Percentiles rank a stretch among this genome's conserved stretches.
These are phyloP conservation scores for Pachyuromys duprasi DNA, from an alignment of 2,797 vertebrate species.

Conservation along the genomic window DNA sequence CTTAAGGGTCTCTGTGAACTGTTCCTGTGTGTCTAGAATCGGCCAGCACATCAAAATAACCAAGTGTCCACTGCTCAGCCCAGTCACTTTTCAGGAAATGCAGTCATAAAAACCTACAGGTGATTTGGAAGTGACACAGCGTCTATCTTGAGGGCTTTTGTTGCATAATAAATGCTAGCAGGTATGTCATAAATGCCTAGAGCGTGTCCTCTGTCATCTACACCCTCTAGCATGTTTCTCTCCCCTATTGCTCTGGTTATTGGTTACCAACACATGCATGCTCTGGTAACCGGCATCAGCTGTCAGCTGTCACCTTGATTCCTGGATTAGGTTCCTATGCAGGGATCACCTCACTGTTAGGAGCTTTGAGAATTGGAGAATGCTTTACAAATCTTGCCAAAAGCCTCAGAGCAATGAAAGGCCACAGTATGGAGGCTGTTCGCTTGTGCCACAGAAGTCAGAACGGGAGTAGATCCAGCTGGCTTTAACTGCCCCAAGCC, in stretches of 20 bases:
- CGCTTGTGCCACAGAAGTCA: not conserved
- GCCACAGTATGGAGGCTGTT: not conserved
- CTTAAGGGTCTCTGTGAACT: not conserved
- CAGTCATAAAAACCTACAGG: conserved; percentile 42
- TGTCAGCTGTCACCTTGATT: conserved; percentile 47
- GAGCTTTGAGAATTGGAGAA: conserved; percentile 17
- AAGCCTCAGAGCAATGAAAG: conserved; percentile 20
- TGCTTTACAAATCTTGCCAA: conserved; percentile 41
- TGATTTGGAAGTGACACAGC: not conserved
- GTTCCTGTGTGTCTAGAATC: not conserved
- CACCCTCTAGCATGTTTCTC: not conserved
- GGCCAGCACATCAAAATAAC: not conserved
- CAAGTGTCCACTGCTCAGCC: not conserved
- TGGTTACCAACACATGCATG: not conserved
- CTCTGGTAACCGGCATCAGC: conserved; percentile 1
- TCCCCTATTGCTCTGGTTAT: not conserved
- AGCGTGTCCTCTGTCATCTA: conserved; percentile 35
- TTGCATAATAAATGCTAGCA: conserved; percentile 47
- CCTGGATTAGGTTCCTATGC: conserved; percentile 33
- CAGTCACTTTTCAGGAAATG: conserved; percentile 55
- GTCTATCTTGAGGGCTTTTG: not conserved
- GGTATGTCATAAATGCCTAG: conserved; percentile 37
- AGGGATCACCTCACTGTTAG: conserved; percentile 15
- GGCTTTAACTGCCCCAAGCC: not conserved
- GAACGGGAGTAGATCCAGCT: conserved; percentile 61